A percentile compares a stretch with the other conserved stretches of the same genome.
Evolutionary conservation across 2,113 vertebrate genomes (phyloP).

Genomic region (Fregetta grallaria): DNA sequence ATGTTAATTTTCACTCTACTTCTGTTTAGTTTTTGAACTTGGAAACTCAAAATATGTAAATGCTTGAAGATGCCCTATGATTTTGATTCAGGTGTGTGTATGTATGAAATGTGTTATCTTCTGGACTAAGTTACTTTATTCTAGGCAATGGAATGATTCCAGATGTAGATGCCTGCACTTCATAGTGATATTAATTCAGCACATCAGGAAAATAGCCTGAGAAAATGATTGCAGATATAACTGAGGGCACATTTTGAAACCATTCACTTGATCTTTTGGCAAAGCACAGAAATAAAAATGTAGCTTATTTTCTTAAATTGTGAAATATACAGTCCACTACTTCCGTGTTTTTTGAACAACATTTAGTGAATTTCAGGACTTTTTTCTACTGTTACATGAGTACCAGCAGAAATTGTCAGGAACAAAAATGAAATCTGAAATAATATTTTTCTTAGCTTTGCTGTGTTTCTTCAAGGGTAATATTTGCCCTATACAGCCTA

Average conservation of each 20-base stretch:
- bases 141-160: neutral
- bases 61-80: neutral
- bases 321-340: neutral
- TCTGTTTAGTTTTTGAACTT: neutral
- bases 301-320: neutral
- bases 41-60: neutral
- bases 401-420: neutral
- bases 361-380: neutral
- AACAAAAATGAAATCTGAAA: neutral
- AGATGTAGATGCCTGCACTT: neutral
- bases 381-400: neutral
- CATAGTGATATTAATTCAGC: neutral
- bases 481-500: neutral
- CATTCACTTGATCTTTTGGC: neutral
- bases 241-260: neutral
- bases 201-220: neutral
- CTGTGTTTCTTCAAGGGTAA: neutral
- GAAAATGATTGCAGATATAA: neutral
- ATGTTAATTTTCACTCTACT: neutral
- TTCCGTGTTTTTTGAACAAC: neutral
- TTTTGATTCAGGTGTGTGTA: neutral
- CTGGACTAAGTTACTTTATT: neutral
- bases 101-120: neutral
- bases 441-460: neutral
- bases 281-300: neutral